These are phyloP conservation scores for Watsonalla cultraria DNA, from an alignment of 2,888 invertebrate genomes.

Conservation along the genomic window DNA sequence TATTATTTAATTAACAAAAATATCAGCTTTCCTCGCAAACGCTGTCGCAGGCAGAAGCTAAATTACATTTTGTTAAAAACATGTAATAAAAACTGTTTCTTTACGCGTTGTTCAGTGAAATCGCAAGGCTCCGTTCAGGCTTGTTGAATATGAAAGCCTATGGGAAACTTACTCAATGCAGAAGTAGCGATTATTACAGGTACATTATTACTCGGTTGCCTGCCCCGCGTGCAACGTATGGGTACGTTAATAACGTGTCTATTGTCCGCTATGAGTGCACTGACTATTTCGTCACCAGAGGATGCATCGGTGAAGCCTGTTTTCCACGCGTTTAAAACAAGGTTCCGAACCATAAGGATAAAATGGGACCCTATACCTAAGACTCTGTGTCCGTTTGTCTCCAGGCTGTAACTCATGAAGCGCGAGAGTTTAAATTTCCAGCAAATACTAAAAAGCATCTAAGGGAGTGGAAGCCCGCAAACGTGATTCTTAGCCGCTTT, in stretches of 20 bases:
- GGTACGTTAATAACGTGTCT: constrained; percentile 23
- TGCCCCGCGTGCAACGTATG: constrained; percentile 22
- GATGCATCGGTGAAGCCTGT: constrained; percentile 7
- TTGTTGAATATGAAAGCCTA: constrained; percentile 30
- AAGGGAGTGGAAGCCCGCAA: no score
- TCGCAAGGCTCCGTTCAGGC: constrained; percentile 9
- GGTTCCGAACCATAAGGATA: not conserved
- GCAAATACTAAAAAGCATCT: no score
- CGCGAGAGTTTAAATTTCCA: no score
- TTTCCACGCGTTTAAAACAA: not conserved
- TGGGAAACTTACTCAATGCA: constrained; percentile 46
- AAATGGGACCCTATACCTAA: no score
- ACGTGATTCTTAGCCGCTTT: no score
- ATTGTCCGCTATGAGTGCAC: constrained; percentile 22
- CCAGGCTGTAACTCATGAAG: no score
- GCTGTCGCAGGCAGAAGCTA: no score
- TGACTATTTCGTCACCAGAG: constrained; percentile 16
- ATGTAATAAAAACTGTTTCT: no score
- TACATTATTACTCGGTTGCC: constrained; percentile 39
- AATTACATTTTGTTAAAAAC: no score
- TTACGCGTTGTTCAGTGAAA: not conserved
- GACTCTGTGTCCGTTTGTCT: no score
- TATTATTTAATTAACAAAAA: no score
- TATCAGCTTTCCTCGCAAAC: no score
- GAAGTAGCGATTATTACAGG: constrained; percentile 28